Conservation (phyloP, 1,140 invertebrate species). For the Eupristina koningsbergeri region DNA sequence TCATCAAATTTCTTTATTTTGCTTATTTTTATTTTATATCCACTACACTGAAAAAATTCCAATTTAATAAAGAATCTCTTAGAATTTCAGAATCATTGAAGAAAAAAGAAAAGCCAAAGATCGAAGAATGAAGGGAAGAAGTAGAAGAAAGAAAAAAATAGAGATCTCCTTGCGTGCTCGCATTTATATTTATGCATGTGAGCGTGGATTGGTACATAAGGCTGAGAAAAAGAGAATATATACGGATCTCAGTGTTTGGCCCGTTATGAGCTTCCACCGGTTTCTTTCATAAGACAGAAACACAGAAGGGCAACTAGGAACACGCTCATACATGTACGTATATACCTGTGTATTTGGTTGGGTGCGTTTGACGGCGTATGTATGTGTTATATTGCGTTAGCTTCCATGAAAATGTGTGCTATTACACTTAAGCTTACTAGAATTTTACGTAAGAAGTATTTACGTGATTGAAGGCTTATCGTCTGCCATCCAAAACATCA, state of each 20-base stretch:
- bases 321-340: background rate
- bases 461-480: background rate
- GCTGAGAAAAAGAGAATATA: background rate
- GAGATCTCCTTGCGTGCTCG: no score
- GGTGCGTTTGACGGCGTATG: no score
- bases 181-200: background rate
- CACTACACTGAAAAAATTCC: background rate
- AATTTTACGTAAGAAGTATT: background rate
- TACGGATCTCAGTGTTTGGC: conserved; percentile 21
- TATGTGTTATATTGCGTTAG: background rate
- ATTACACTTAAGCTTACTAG: background rate
- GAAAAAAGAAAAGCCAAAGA: background rate
- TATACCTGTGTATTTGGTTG: no score
- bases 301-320: background rate
- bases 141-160: background rate
- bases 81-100: background rate
- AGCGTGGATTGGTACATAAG: background rate
- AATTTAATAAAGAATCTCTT: background rate
- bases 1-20: background rate
- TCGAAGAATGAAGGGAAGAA: background rate
- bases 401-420: background rate
- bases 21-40: background rate
- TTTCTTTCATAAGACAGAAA: conserved; percentile 32
- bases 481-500: background rate
- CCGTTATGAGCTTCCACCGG: conserved; percentile 6